Conservation (phyloP, 2,888 invertebrate species). For the Chorisops tibialis region DNA sequence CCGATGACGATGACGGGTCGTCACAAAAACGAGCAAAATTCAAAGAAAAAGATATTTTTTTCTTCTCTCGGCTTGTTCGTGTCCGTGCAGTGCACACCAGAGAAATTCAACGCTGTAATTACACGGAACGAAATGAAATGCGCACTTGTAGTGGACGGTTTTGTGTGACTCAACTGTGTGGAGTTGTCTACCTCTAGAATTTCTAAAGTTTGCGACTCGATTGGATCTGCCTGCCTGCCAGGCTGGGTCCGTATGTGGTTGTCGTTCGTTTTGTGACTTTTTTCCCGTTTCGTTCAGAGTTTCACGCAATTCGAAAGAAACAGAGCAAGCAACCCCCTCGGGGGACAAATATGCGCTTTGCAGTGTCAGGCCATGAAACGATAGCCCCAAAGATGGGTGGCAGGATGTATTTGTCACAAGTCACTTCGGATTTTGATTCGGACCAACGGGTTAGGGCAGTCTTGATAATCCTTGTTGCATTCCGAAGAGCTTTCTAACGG, state of each 20-base stretch:
- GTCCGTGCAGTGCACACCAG: too few species aligned
- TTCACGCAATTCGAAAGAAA: not conserved
- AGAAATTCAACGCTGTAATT: not conserved
- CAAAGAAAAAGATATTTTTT: too few species aligned
- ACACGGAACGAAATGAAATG: not conserved
- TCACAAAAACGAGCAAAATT: too few species aligned
- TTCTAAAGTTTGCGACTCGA: not conserved
- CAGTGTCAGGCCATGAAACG: not conserved
- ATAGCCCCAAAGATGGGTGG: not conserved
- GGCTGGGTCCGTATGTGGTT: not conserved
- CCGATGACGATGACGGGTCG: too few species aligned
- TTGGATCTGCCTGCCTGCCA: not conserved
- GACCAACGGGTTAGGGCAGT: too few species aligned
- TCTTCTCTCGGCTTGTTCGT: too few species aligned
- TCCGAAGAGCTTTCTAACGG: too few species aligned
- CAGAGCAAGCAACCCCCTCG: too few species aligned
- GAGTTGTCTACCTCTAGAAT: not conserved
- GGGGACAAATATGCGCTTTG: not conserved
- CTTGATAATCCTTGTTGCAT: too few species aligned
- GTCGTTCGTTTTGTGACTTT: too few species aligned
- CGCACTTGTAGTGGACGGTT: not conserved
- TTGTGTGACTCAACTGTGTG: slow-evolving; percentile 14
- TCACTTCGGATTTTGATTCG: not conserved
- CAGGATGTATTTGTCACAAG: not conserved
- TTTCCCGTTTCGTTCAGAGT: not conserved